phyloP scores from a whole-genome alignment of 2,113 vertebrate genomes.

The Elephantulus edwardii region DNA sequence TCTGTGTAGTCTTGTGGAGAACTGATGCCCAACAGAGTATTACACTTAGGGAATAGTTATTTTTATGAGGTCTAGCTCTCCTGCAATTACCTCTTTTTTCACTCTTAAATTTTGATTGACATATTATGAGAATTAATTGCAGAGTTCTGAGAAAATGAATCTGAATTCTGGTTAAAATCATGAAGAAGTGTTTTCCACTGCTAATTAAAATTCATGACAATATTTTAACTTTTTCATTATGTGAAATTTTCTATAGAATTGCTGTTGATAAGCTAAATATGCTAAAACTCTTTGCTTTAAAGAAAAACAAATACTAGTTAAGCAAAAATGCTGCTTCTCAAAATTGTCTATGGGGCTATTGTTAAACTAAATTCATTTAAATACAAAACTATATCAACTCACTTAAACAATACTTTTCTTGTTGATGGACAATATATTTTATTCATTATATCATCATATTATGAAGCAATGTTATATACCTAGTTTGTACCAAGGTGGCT shows the following conservation, averaged over 20 bases:
- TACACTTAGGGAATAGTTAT: neutral
- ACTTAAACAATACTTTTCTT: neutral
- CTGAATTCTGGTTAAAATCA: neutral
- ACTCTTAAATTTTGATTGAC: neutral
- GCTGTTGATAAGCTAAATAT: constrained; percentile 29
- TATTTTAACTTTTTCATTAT: constrained; percentile 1
- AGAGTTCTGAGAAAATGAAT: neutral
- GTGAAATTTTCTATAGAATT: constrained; percentile 24
- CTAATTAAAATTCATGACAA: constrained; percentile 34
- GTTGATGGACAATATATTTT: neutral
- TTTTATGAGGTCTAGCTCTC: neutral
- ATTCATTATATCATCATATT: neutral
- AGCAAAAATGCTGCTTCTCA: neutral
- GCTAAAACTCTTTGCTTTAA: constrained; percentile 16
- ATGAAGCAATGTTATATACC: neutral
- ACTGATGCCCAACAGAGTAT: neutral
- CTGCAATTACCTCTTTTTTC: neutral
- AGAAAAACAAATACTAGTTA: neutral
- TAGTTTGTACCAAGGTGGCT: too few relatives aligned
- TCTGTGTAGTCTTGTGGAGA: neutral
- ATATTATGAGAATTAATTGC: neutral
- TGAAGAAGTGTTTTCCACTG: constrained; percentile 32
- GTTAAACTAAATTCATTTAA: neutral
- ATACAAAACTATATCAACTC: neutral
- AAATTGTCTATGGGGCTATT: neutral